Evolutionary conservation across 1,140 invertebrate genomes (phyloP).

Genomic region (Eubasilissa regina): DNA sequence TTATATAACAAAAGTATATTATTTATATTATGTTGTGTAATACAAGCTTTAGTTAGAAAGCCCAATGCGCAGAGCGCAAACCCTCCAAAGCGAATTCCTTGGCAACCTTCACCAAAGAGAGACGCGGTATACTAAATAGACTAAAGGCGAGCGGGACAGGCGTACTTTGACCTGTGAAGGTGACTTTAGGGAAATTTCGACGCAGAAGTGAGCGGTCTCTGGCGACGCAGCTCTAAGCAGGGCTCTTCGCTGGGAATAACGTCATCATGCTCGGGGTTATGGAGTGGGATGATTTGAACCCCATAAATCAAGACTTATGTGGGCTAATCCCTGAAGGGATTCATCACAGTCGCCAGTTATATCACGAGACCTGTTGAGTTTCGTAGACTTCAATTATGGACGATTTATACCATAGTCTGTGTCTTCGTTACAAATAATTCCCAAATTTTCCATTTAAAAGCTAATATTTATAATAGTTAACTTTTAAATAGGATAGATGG

Average conservation of each 20-base stretch:
- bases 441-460: too few species aligned
- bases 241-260: conserved; percentile 22
- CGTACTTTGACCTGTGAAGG: conserved; percentile 49
- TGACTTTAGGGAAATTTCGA: conserved; percentile 58
- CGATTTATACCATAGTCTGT: not conserved
- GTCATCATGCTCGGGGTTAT: conserved; percentile 17
- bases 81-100: conserved; percentile 50
- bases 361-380: conserved; percentile 32
- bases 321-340: conserved; percentile 20
- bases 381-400: conserved; percentile 21
- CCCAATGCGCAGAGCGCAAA: conserved; percentile 47
- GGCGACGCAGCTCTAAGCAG: conserved; percentile 30
- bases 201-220: conserved; percentile 52
- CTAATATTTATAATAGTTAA: too few species aligned
- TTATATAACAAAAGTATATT: not conserved
- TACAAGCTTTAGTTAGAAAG: not conserved
- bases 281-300: conserved; percentile 1
- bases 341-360: conserved; percentile 25
- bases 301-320: conserved; percentile 34
- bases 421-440: too few species aligned
- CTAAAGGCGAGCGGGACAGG: conserved; percentile 22
- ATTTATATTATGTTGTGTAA: conserved; percentile 19
- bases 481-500: too few species aligned
- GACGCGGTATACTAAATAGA: not conserved
- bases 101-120: conserved; percentile 38